phyloP scores from a whole-genome alignment of 2,888 invertebrate genomes.

The Cinara cedri region DNA sequence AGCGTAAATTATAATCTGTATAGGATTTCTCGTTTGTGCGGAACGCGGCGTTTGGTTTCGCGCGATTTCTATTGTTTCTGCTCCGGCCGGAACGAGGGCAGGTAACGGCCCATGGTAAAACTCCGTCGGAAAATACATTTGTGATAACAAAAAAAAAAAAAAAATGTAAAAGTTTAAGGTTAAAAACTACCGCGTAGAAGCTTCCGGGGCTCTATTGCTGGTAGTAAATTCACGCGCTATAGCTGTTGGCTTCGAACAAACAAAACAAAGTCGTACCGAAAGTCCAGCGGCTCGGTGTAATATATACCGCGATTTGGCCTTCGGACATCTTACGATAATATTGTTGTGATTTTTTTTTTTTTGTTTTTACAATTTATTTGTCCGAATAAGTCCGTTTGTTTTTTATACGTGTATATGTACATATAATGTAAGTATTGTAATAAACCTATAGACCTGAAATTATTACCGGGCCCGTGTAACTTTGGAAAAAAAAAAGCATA shows the following conservation, averaged over 20 bases:
- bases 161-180: not conserved
- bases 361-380: no score
- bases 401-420: not conserved
- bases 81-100: not conserved
- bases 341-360: conserved; percentile 24
- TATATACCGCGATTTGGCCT: not conserved
- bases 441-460: not conserved
- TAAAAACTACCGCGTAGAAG: conserved; percentile 13
- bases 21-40: not conserved
- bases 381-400: conserved; percentile 2
- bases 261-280: not conserved
- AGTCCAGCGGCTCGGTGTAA: not conserved
- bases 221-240: conserved; percentile 12
- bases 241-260: not conserved
- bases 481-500: conserved; percentile 17
- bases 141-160: not conserved
- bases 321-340: not conserved
- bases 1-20: no score
- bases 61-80: not conserved
- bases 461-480: not conserved
- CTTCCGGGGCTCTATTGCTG: not conserved
- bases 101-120: conserved; percentile 21
- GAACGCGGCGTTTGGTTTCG: not conserved
- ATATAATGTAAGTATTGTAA: no score
- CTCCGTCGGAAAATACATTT: not conserved